Percentiles rank a stretch among this genome's conserved stretches.
Evolutionary conservation across 2,113 vertebrate species (phyloP).

Genomic region (Nothocercus nigrocapillus): DNA sequence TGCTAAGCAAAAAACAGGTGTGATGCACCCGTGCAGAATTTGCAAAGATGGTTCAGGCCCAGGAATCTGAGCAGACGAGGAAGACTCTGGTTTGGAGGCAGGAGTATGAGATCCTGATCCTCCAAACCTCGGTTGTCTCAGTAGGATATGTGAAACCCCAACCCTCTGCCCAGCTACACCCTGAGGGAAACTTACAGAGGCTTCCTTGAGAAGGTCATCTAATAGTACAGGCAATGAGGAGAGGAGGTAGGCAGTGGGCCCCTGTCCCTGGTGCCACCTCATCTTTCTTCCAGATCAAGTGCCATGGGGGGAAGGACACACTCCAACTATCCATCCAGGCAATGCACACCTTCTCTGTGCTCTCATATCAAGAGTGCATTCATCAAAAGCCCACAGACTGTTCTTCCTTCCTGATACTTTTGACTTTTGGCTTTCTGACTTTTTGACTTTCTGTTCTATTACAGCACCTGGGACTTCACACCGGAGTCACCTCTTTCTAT

Average conservation of each 20-base stretch:
- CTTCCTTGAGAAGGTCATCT: background rate
- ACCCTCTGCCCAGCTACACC: background rate
- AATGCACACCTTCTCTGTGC: too few relatives aligned
- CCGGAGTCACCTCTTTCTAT: background rate
- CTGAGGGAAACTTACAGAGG: rapidly evolving
- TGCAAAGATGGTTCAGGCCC: background rate
- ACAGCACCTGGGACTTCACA: background rate
- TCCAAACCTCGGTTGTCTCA: background rate
- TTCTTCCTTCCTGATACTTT: background rate
- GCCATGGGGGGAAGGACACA: background rate
- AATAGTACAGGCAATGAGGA: background rate
- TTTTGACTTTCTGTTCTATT: background rate
- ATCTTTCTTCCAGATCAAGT: background rate
- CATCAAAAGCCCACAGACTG: background rate
- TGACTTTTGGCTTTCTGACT: background rate
- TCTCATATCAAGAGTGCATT: background rate
- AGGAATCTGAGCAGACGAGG: background rate
- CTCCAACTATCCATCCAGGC: too few relatives aligned
- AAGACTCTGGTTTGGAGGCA: background rate
- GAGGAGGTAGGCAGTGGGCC: background rate
- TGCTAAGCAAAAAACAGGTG: background rate
- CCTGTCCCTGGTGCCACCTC: background rate
- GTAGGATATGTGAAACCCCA: background rate
- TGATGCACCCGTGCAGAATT: background rate
- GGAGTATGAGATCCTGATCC: background rate